These are phyloP conservation scores for Gryllus bimaculatus DNA, from an alignment of 1,140 invertebrate species.

Conservation along the genomic window DNA sequence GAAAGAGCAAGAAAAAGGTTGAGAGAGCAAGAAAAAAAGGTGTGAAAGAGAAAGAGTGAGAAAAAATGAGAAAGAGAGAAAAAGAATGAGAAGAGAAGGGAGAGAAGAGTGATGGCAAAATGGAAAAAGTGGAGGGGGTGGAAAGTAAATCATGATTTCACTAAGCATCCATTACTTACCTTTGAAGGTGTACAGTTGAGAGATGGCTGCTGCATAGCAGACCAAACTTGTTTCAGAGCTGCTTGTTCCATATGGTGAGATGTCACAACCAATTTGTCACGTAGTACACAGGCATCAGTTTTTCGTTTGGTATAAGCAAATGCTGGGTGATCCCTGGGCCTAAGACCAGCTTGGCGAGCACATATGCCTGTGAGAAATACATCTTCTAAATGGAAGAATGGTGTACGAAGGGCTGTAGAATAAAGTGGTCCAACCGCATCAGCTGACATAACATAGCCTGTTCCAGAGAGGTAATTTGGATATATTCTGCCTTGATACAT, in stretches of 20 bases:
- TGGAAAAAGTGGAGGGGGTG: too few relatives aligned
- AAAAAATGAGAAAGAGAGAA: too few relatives aligned
- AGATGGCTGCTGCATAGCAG: background rate
- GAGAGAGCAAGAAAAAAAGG: too few relatives aligned
- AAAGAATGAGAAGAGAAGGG: too few relatives aligned
- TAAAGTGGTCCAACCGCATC: conserved; percentile 58
- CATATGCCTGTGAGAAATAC: conserved; percentile 69
- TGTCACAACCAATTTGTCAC: conserved; percentile 25
- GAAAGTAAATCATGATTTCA: too few relatives aligned
- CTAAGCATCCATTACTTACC: background rate
- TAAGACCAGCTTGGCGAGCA: conserved; percentile 39
- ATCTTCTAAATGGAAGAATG: conserved; percentile 72
- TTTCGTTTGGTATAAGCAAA: conserved; percentile 44
- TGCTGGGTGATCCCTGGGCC: conserved; percentile 45
- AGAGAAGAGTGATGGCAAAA: too few relatives aligned
- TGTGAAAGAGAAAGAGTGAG: too few relatives aligned
- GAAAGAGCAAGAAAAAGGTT: too few relatives aligned
- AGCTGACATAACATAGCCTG: conserved; percentile 70
- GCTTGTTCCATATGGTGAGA: conserved; percentile 27
- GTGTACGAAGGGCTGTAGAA: conserved; percentile 52
- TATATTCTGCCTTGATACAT: conserved; percentile 64
- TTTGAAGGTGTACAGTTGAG: background rate
- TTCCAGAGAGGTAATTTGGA: conserved; percentile 76
- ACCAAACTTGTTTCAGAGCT: conserved; percentile 23
- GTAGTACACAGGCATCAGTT: conserved; percentile 28